Evolutionary conservation across 1,140 invertebrate genomes (phyloP), one percentile per base, ranked within the genome.

Genomic region (Adelges cooleyi): DNA sequence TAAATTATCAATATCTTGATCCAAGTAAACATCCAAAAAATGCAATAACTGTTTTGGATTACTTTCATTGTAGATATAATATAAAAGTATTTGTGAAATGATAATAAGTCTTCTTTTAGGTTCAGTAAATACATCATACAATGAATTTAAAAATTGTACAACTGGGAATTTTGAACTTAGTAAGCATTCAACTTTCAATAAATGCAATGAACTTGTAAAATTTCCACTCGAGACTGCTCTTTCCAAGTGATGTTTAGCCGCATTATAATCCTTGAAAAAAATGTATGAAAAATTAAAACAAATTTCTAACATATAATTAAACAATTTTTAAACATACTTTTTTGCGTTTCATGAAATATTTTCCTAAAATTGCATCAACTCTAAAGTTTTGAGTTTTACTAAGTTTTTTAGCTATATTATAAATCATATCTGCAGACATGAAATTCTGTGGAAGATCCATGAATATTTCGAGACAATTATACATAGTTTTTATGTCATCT

Each of bases 71-170:
- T 27, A 52, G 33, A 36, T 18, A 20, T 36, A 52, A 18, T 52
- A 52, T n/a, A 52, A 36, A 10, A 52, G 11, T 52, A 52, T 17
- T 52, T 52, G 50, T 20, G 50, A 52, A 36, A 52, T 36, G 2
- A 52, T 52, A 36, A 52, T 52, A 29, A 52, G n/a, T 52, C 50
- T 52, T 33, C 17, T 36, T 20, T 52, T 52, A 36, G 50, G 50
- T 2, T 8, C 2, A 10, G 20, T 22, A 36, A 23, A 52, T 18
- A 1, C 33, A 5, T 52, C 27, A n/a, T 33, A 29, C 20, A 52
- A 17, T 29, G 50, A 36, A 4, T 52, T 36, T 11, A 52, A 52
- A 11, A 29, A 52, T n/a, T 33, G 5, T 10, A 52, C 27, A 8
- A 52, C 27, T 17, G 50, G 27, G 13, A 52, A 52, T 29, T 20